phyloP scores from a whole-genome alignment of 2,888 invertebrate species.

The Octodonta nipae region DNA sequence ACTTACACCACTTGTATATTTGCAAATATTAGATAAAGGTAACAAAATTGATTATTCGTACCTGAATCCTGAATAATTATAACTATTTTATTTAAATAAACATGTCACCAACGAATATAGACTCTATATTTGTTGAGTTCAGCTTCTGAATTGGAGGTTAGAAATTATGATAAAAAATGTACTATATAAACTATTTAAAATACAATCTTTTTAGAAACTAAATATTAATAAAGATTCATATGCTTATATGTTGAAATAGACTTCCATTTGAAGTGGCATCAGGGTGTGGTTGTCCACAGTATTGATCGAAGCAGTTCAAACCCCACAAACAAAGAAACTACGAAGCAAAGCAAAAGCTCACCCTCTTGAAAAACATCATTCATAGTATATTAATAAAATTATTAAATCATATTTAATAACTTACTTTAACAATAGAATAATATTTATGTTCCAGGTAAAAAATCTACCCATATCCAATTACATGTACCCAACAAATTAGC shows the following conservation, averaged over 20 bases:
- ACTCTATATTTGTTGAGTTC: too few species aligned
- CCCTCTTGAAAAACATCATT: not conserved
- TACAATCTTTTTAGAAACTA: too few species aligned
- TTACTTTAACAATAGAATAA: constrained; percentile 12
- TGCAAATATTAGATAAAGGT: too few species aligned
- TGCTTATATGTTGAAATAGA: not conserved
- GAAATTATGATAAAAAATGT: too few species aligned
- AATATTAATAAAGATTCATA: too few species aligned
- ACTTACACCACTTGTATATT: too few species aligned
- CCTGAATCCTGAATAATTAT: too few species aligned
- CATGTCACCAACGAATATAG: too few species aligned
- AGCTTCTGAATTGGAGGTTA: too few species aligned
- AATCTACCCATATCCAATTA: constrained; percentile 4
- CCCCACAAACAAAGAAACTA: constrained; percentile 9
- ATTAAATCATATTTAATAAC: constrained; percentile 21
- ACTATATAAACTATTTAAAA: too few species aligned
- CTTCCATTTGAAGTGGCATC: constrained; percentile 1
- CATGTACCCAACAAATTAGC: not conserved
- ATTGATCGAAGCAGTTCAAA: constrained; percentile 11
- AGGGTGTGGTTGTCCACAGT: constrained; percentile 10
- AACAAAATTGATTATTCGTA: too few species aligned
- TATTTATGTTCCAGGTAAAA: constrained; percentile 14
- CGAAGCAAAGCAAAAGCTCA: constrained; percentile 1
- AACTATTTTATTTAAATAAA: too few species aligned
- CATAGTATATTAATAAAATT: constrained; percentile 9